Base-by-base conservation (phyloP, 2,888 invertebrate genomes). In the Hyposoter didymator region DNA sequence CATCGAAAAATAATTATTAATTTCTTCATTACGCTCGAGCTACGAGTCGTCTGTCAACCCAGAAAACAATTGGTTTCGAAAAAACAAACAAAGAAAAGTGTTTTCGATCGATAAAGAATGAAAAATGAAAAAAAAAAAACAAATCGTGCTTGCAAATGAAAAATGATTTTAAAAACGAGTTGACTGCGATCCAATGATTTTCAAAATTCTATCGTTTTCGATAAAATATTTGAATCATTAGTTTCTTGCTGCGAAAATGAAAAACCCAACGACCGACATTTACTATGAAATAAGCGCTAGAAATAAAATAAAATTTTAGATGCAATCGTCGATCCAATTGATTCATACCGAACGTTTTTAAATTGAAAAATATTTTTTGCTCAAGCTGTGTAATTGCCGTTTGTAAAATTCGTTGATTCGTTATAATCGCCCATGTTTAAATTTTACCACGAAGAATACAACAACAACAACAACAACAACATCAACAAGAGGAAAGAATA, bases 1-100 rank as follows among this genome's bases (percentile, higher is more conserved):
- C 79, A 72, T 72, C 79, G 72, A 72, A 49, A 64, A 49, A 10
- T 45, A 52, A 70, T 78, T n/a, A 67, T 52, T 78, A 17, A 43
- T 78, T 78, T 55, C 39, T 55, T n/a, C 35, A 55, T 55, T 43
- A n/a, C n/a, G 28, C 32, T 52, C 67, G 66, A n/a, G 43, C 22
- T 47, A 12, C 22, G 28, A 6, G 64, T 59, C 43, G 39, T 52
- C 14, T 17, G 17, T 28, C 22, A 49, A 35, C 7, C 32, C 14
- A 14, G 64, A 19, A 22, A 8, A 19, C 35, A 72, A 28, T 7
- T 70, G 32, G 17, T n/a, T n/a, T 17, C 0, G 6, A n/a, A 49
- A 49, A n/a, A 67, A n/a, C 14, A n/a, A 67, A n/a, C 14, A 35
- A 39, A 39, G 39, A 39, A 39, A 39, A 39, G 39, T 39, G 39